A percentile compares a stretch with the other conserved stretches of the same genome.
These are phyloP conservation scores for Drosophila parvula DNA, from an alignment of 1,140 invertebrate species.

Conservation along the genomic window DNA sequence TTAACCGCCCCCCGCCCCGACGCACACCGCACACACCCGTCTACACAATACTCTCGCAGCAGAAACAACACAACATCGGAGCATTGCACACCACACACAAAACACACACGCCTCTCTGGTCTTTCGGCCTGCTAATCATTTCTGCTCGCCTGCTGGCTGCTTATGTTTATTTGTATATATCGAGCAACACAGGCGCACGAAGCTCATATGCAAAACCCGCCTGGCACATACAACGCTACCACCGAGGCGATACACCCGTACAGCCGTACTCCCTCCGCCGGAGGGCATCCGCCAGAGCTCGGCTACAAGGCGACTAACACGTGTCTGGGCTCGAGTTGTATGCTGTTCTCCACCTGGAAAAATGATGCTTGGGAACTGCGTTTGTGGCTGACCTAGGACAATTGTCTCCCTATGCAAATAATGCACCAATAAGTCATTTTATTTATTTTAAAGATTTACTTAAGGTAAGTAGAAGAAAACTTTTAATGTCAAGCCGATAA, in stretches of 20 bases:
- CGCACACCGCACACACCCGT: constrained; percentile 35
- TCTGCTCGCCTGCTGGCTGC: constrained; percentile 75
- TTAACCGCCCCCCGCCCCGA: constrained; percentile 39
- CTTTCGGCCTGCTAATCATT: constrained; percentile 72
- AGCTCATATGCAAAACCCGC: constrained; percentile 67
- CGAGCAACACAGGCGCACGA: constrained; percentile 79
- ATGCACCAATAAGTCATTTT: too few relatives aligned
- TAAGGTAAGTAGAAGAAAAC: too few relatives aligned
- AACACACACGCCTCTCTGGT: constrained; percentile 40
- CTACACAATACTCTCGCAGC: constrained; percentile 40
- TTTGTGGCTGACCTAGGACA: too few relatives aligned
- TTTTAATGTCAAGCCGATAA: not conserved
- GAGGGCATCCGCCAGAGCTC: constrained; percentile 29
- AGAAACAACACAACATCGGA: constrained; percentile 56
- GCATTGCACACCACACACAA: constrained; percentile 51
- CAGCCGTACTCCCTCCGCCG: constrained; percentile 7
- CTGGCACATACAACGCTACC: constrained; percentile 52
- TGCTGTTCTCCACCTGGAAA: constrained; percentile 20
- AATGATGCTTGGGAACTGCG: not conserved
- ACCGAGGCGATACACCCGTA: constrained; percentile 1
- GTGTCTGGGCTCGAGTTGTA: constrained; percentile 28
- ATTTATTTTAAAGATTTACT: not conserved
- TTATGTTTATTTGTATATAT: constrained; percentile 83
- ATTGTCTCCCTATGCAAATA: not conserved
- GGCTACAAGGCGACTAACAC: constrained; percentile 12